These are phyloP conservation scores for Minunthozetes semirufus DNA, from an alignment of 2,888 invertebrate genomes.

Conservation along the genomic window DNA sequence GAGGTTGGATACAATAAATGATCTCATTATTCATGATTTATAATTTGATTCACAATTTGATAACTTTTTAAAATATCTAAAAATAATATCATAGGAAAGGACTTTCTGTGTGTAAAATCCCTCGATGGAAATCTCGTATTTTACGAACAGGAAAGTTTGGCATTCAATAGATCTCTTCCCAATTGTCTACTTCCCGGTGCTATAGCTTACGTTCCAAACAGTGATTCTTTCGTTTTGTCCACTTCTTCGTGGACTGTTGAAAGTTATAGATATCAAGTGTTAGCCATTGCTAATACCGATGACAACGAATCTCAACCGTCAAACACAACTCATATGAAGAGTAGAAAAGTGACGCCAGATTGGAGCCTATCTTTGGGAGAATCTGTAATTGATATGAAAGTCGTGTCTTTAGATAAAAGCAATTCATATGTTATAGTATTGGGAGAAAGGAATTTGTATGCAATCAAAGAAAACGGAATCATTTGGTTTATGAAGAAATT, in stretches of 20 bases:
- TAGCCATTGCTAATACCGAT: conserved; percentile 64
- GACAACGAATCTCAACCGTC: conserved; percentile 46
- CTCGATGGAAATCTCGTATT: conserved; percentile 81
- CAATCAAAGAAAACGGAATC: conserved; percentile 56
- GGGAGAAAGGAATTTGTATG: conserved; percentile 68
- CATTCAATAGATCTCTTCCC: conserved; percentile 72
- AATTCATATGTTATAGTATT: conserved; percentile 35
- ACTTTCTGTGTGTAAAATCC: conserved; percentile 84
- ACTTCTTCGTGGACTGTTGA: conserved; percentile 72
- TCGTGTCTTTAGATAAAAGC: conserved; percentile 48
- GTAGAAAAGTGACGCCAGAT: conserved; percentile 54
- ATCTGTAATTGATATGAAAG: conserved; percentile 59
- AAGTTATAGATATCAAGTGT: conserved; percentile 73
- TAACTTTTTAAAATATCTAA: not conserved
- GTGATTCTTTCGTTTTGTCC: conserved; percentile 76
- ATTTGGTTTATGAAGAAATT: conserved; percentile 70
- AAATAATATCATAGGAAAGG: conserved; percentile 51
- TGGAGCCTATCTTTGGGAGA: conserved; percentile 79
- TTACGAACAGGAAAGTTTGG: conserved; percentile 85
- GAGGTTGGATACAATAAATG: conserved; percentile 47
- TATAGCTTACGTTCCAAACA: conserved; percentile 67
- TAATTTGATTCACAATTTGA: no score
- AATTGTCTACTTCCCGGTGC: conserved; percentile 76
- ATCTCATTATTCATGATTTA: no score
- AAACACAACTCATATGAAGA: conserved; percentile 45